Evolutionary conservation across 2,888 invertebrate species (phyloP).

Genomic region (Trissolcus japonicus): DNA sequence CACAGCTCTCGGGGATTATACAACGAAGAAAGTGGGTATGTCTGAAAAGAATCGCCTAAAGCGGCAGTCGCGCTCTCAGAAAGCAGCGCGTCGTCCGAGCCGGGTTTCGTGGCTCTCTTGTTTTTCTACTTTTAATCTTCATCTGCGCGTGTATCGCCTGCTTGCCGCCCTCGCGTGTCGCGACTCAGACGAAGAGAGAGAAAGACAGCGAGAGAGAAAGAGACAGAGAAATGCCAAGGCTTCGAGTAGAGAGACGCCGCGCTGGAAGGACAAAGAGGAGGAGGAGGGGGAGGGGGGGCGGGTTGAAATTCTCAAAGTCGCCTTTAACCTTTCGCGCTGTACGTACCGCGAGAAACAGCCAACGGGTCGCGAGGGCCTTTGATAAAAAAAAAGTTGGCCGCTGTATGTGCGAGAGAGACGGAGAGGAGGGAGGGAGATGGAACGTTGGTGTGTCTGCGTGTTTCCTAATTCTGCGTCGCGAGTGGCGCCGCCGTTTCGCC

Average conservation of each 20-base stretch:
- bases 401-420: conserved; percentile 28
- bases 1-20: conserved; percentile 35
- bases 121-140: conserved; percentile 53
- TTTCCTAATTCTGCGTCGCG: conserved; percentile 56
- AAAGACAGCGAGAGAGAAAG: conserved; percentile 58
- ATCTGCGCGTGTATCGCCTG: conserved; percentile 47
- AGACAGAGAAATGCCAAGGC: conserved; percentile 40
- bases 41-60: conserved; percentile 49
- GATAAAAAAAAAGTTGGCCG: conserved; percentile 41
- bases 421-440: background rate
- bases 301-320: conserved; percentile 74
- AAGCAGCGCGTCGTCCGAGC: conserved; percentile 37
- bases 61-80: conserved; percentile 36
- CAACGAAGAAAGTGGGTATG: conserved; percentile 46
- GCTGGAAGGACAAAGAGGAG: conserved; percentile 32
- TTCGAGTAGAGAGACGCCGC: conserved; percentile 38
- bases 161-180: conserved; percentile 54
- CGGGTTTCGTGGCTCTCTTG: conserved; percentile 50
- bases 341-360: conserved; percentile 52
- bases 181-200: conserved; percentile 43
- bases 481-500: conserved; percentile 47
- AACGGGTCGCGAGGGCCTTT: conserved; percentile 55
- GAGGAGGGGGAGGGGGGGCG: conserved; percentile 27
- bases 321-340: conserved; percentile 55
- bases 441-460: conserved; percentile 28